These are phyloP conservation scores for Glyphotaelius pellucidus DNA, from an alignment of 2,888 invertebrate genomes.

Conservation along the genomic window DNA sequence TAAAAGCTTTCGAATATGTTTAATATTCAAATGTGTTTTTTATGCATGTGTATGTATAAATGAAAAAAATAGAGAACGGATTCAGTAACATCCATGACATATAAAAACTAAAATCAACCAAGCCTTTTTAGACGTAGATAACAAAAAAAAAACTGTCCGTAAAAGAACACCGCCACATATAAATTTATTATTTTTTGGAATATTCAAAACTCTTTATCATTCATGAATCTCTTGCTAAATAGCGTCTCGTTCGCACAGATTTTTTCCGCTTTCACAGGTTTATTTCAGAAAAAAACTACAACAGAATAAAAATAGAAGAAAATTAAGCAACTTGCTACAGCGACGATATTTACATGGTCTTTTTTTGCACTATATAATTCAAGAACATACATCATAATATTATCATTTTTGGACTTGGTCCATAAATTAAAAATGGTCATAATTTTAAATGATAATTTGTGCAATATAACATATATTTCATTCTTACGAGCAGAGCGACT, in stretches of 20 bases:
- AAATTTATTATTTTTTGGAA: conserved; percentile 2
- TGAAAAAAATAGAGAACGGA: neutral
- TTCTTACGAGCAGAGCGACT: neutral
- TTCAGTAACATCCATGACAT: neutral
- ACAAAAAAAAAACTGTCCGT: neutral
- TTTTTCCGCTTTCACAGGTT: neutral
- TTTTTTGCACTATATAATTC: neutral
- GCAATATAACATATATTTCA: conserved; percentile 2
- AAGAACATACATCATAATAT: neutral
- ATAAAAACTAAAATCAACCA: neutral
- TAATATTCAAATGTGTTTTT: neutral
- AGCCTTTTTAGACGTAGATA: neutral
- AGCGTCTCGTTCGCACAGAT: neutral
- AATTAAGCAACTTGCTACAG: neutral
- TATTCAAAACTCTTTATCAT: conserved; percentile 2
- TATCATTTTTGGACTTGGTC: neutral
- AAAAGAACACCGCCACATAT: neutral
- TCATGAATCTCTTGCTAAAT: neutral
- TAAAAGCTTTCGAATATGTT: neutral
- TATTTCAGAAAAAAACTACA: neutral
- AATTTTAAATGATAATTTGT: neutral
- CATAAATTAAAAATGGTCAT: neutral
- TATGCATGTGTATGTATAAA: neutral
- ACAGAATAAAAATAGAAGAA: neutral
- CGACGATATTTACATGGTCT: neutral